Base-by-base conservation (phyloP, 2,113 vertebrate genomes). In the Puma concolor region DNA sequence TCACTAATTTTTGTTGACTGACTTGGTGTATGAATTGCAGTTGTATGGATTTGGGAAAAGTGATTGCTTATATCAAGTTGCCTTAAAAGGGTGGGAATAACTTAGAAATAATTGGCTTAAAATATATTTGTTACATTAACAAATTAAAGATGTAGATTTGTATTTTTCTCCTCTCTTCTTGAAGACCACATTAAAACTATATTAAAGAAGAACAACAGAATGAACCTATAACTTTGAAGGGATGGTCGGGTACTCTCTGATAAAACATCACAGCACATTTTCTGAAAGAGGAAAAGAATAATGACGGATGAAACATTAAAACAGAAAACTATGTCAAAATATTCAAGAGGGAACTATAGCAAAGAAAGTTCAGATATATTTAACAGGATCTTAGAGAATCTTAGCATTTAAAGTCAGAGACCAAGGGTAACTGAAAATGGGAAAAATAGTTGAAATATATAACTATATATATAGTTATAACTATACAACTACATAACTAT, bases 21-120 rank as follows among this genome's bases (percentile, higher is more conserved):
- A 63, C 36, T 83, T n/a, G 60, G 27, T 91, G 13, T 17, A 60
- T 86, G 31, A 72, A 31, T 64, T 82, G 36, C 50, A 85, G 33
- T 83, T 96, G 41, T n/a, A 41, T 63, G 44, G 82, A 29, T 33
- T 76, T 91, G 60, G 76, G 88, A 88, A 69, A 67, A 96, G 36
- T 50, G 6, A 31, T 93, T 85, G 25, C 41, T 83, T 76, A 29
- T 81, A 66, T 76, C 15, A 74, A 48, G 11, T 91, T 96, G 66
- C 79, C 15, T 60, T 64, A 50, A 87, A 82, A 41, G 19, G 66
- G n/a, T 86, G 36, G 71, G 72, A 72, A 89, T 84, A 76, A 48
- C 82, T 89, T 54, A 81, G n/a, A 72, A 86, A 86, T 86, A 72
- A 74, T 36, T 86, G 44, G 25, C 36, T 64, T 90, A 38, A 82